Evolutionary conservation across 2,113 vertebrate genomes (phyloP).

Genomic region (Passer montanus): DNA sequence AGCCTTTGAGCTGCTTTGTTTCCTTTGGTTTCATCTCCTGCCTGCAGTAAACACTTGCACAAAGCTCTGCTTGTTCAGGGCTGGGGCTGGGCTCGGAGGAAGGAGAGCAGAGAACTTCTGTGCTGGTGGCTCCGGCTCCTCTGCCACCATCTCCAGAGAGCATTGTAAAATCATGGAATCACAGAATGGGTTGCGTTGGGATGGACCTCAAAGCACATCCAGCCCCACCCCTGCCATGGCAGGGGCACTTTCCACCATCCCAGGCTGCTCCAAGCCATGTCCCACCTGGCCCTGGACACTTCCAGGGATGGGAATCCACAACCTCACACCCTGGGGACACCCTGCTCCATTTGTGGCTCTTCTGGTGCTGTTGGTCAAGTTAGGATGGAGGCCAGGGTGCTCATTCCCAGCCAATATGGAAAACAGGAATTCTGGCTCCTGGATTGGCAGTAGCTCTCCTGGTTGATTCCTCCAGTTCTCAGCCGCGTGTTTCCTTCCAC

Average conservation of each 20-base stretch:
- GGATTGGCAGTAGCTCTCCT: background rate
- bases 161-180: background rate
- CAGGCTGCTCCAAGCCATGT: background rate
- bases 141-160: background rate
- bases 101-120: background rate
- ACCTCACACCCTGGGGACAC: background rate
- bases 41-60: constrained; percentile 31
- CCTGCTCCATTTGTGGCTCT: background rate
- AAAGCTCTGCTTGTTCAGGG: constrained; percentile 32
- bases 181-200: background rate
- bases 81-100: background rate
- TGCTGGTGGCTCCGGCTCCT: background rate
- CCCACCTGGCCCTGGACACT: background rate
- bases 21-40: constrained; percentile 54
- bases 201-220: background rate
- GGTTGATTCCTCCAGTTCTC: background rate
- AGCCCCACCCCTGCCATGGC: background rate
- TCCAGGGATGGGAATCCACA: background rate
- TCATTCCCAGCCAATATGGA: background rate
- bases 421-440: background rate
- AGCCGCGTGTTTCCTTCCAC: background rate
- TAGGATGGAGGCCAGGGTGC: background rate
- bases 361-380: background rate
- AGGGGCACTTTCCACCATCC: background rate
- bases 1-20: constrained; percentile 51